Conservation (phyloP, 2,797 vertebrate genomes). For the Clarias pachynema region DNA sequence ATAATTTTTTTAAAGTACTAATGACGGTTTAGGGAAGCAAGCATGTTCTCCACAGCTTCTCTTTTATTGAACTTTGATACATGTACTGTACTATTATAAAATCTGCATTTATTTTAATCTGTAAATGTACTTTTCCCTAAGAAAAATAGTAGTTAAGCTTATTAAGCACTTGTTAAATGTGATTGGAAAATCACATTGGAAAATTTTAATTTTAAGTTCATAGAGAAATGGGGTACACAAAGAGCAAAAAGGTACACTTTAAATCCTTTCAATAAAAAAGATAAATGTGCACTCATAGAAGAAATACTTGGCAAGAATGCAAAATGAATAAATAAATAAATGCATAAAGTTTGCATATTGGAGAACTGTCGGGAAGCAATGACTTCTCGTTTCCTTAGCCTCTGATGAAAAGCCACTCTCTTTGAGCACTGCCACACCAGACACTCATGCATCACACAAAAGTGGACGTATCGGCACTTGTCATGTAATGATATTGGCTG, state of each 20-base stretch:
- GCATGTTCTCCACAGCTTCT: neutral
- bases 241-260: slow-evolving; percentile 30
- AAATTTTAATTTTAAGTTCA: slow-evolving; percentile 75
- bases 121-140: slow-evolving; percentile 45
- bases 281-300: slow-evolving; percentile 65
- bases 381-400: slow-evolving; percentile 58
- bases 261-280: slow-evolving; percentile 65
- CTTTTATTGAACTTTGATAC: neutral
- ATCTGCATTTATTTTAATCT: slow-evolving; percentile 51
- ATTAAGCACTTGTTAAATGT: slow-evolving; percentile 52
- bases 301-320: slow-evolving; percentile 60
- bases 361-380: slow-evolving; percentile 70
- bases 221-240: slow-evolving; percentile 48
- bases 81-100: slow-evolving; percentile 34
- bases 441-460: slow-evolving; percentile 71
- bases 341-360: slow-evolving; percentile 75
- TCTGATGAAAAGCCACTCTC: slow-evolving; percentile 77
- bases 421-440: slow-evolving; percentile 58
- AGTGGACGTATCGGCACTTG: slow-evolving; percentile 74
- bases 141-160: slow-evolving; percentile 49
- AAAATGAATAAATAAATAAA: slow-evolving; percentile 75
- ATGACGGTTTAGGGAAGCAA: neutral
- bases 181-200: slow-evolving; percentile 55
- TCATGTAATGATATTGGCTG: slow-evolving; percentile 76
- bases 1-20: neutral